Evolutionary conservation across 2,888 invertebrate species (phyloP).

Genomic region (Drosophila villosipedis): DNA sequence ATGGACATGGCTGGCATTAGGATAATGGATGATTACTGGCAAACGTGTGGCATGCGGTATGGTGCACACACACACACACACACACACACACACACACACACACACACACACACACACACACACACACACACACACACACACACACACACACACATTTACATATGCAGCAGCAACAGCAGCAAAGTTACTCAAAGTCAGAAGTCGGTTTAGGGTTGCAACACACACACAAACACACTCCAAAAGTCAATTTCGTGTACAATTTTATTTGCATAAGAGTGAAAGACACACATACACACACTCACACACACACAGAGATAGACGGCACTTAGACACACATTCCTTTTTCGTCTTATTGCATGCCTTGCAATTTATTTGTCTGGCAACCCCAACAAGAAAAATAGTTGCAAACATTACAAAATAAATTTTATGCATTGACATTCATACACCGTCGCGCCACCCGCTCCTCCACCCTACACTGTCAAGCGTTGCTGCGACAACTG

Average conservation of each 20-base stretch:
- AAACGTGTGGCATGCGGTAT: constrained; percentile 76
- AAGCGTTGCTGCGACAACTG: constrained; percentile 74
- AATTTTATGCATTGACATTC: constrained; percentile 79
- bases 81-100: constrained; percentile 51
- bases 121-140: neutral
- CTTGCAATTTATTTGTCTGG: constrained; percentile 80
- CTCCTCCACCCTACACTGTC: constrained; percentile 40
- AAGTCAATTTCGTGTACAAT: constrained; percentile 80
- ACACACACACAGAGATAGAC: constrained; percentile 6
- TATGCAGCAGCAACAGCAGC: constrained; percentile 54
- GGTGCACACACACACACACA: constrained; percentile 21
- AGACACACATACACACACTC: constrained; percentile 11
- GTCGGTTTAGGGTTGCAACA: constrained; percentile 55
- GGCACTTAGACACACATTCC: constrained; percentile 66
- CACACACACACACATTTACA: constrained; percentile 64
- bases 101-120: constrained; percentile 59
- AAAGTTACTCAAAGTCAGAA: constrained; percentile 81
- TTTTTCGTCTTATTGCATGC: constrained; percentile 76
- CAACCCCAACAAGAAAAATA: constrained; percentile 63
- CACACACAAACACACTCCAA: constrained; percentile 29
- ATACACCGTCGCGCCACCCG: constrained; percentile 8
- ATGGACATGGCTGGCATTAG: constrained; percentile 75
- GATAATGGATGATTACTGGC: constrained; percentile 81
- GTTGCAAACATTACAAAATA: constrained; percentile 73
- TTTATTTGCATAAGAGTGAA: constrained; percentile 73